phyloP scores from a whole-genome alignment of 1,140 invertebrate genomes.

The Potamilus streckersoni region DNA sequence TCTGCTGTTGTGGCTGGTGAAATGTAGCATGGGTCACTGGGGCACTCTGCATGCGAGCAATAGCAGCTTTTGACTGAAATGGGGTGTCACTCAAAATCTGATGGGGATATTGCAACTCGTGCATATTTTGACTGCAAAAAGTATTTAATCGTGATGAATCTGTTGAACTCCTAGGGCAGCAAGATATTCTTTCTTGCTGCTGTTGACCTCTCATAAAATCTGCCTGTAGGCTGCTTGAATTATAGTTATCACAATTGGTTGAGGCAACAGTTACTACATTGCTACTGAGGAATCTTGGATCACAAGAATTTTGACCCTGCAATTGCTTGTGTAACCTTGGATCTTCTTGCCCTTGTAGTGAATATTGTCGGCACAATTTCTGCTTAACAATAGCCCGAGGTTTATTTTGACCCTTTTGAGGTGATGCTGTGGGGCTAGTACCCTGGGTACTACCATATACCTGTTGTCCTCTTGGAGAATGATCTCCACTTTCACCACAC shows the following conservation, averaged over 20 bases:
- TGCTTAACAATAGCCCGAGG: conserved; percentile 16
- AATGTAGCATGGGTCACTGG: conserved; percentile 23
- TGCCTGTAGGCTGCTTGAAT: conserved; percentile 35
- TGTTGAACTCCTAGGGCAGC: conserved; percentile 3
- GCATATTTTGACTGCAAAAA: too few species aligned
- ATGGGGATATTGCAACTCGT: background rate
- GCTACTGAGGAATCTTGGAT: conserved; percentile 18
- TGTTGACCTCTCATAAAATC: conserved; percentile 20
- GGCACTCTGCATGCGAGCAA: conserved; percentile 49
- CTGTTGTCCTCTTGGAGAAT: conserved; percentile 22
- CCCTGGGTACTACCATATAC: background rate
- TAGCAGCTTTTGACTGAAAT: conserved; percentile 63
- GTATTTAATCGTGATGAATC: too few species aligned
- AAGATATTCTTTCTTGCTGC: conserved; percentile 7
- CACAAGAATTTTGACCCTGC: conserved; percentile 30
- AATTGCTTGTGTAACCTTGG: conserved; percentile 71
- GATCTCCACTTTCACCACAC: conserved; percentile 25
- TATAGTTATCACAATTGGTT: background rate
- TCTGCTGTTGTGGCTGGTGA: conserved; percentile 8
- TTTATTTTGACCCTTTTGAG: conserved; percentile 7
- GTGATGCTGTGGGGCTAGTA: conserved; percentile 12
- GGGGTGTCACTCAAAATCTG: background rate
- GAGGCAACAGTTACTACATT: conserved; percentile 42
- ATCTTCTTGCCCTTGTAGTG: conserved; percentile 83
- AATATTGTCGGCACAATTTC: conserved; percentile 55